Evolutionary conservation across 2,888 invertebrate genomes (phyloP), one percentile per base, ranked within the genome.

Genomic region (Agrypnus murinus): DNA sequence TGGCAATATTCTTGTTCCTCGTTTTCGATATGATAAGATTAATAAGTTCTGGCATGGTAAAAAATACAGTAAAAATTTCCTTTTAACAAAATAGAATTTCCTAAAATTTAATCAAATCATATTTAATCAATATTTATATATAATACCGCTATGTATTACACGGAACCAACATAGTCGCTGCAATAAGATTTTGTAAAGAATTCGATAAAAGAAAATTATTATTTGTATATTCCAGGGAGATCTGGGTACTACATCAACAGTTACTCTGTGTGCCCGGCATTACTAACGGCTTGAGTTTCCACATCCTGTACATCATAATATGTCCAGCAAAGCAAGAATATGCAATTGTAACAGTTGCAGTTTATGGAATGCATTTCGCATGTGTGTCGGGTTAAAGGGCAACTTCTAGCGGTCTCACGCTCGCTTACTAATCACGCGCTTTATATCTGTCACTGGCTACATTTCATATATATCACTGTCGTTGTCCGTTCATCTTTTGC

Each of bases 311-410:
- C 36, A 55, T 55, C 55, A 55, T 36, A 40, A 40, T 40, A 53
- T 55, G 65, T 65, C 62, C 66, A 55, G 62, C 68, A 65, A 55
- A 55, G 62, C 68, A 65, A 55, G 74, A 77, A 77, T 77, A 78
- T 78, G 79, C 77, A 77, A 77, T 75, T 75, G 74, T 73, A 74
- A 68, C 59, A 58, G 71, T 69, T 69, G 75, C 72, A 74, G 73
- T 74, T 25, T 72, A 78, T 78, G 79, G 79, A 80, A 79, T 67
- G 67, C 67, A 75, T 73, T 66, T 77, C 75, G 78, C 81, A 80
- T 81, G 79, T 81, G 77, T 81, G 81, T 78, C 80, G 74, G 78
- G 80, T 81, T 72, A 80, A 73, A 79, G 80, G 78, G 71, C 79
- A 78, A 71, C 64, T 71, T 74, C 77, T 76, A 80, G 77, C 77